phyloP scores from a whole-genome alignment of 2,113 vertebrate species.

The Cyrtonyx montezumae region DNA sequence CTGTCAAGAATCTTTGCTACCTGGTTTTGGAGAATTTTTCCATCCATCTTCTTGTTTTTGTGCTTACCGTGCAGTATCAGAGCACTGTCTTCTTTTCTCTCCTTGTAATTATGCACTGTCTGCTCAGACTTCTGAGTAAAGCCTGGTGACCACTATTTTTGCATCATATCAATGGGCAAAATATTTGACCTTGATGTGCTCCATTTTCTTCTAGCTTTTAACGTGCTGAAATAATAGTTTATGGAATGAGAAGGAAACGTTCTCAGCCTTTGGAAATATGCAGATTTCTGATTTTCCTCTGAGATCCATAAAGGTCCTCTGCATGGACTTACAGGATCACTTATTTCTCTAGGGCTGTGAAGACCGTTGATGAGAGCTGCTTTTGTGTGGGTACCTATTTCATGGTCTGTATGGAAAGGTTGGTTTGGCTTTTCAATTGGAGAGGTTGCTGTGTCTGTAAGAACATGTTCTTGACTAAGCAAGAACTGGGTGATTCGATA shows the following conservation, averaged over 20 bases:
- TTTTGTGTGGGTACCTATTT: background rate
- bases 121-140: background rate
- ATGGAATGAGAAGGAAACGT: background rate
- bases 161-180: background rate
- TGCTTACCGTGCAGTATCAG: background rate
- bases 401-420: background rate
- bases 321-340: background rate
- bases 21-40: background rate
- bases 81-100: background rate
- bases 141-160: background rate
- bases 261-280: background rate
- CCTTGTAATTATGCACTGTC: background rate
- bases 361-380: background rate
- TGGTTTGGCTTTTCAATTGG: background rate
- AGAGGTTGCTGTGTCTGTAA: background rate
- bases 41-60: background rate
- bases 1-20: background rate
- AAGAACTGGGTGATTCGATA: background rate
- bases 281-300: background rate
- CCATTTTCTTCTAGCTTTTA: background rate
- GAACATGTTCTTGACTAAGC: background rate
- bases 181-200: background rate
- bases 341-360: background rate
- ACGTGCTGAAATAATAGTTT: background rate
- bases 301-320: background rate